Base-by-base conservation (phyloP, 2,888 invertebrate genomes). In the Lochmaea crataegi region DNA sequence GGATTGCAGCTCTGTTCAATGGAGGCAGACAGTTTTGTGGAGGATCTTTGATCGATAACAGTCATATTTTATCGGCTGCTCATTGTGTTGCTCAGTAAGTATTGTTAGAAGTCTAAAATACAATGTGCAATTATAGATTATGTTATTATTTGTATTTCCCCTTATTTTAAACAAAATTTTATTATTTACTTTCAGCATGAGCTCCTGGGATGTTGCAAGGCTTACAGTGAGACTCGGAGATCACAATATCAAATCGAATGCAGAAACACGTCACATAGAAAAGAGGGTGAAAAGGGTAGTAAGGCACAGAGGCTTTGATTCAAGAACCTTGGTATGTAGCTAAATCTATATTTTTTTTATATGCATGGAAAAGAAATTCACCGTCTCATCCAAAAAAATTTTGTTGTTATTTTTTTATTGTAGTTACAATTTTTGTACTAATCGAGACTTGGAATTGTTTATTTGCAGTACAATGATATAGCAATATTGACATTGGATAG, bases 51-150 rank as follows among this genome's bases (percentile, higher is more conserved):
- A 93, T 96, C 76, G 95, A 96, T 81, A 90, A 91, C 76, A 87
- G 85, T 66, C 95, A 96, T 83, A 92, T 96, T 65, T 87, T 96
- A 14, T 93, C 96, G 2, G 95, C 96, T 2, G 96, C 96, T 1
- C 96, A 96, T 87, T 96, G 96, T 85, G 94, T 96, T 38, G 94
- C 95, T 42, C 94, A 94, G 96, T 96, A 89, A 91, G 92, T 87
- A 41, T 42, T 60, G 14, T 11, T 57, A 18, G 11, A 22, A 22
- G 16, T 56, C 38, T 26, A 67, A 18, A 26, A 22, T n/a, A 16
- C n/a, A 56, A 16, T 57, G 2, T 22, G 11, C 6, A 26, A 5
- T 3, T 51, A 58, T 1, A 41, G 12, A 4, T 67, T 61, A 10
- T n/a, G 45, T 45, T 45, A 10, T 45, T 22, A 48, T 32, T 32